A percentile compares a stretch with the other conserved stretches of the same genome.
Evolutionary conservation across 2,888 invertebrate species (phyloP).

Genomic region (Meghimatium bilineatum): DNA sequence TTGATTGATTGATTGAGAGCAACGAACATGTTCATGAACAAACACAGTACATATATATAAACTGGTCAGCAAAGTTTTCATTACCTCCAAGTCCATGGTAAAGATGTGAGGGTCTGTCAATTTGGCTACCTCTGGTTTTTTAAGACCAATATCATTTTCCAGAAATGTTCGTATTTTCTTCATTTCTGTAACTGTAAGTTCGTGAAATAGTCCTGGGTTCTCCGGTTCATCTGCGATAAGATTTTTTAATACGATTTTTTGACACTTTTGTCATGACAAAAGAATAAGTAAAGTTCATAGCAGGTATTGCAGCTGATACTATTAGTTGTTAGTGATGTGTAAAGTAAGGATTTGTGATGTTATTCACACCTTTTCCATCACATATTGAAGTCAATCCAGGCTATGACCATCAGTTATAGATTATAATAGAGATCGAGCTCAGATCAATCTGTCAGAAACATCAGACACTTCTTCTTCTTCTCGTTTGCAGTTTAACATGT

Average conservation of each 20-base stretch:
- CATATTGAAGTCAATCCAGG: no score
- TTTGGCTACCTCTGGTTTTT: constrained; percentile 9
- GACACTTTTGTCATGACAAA: no score
- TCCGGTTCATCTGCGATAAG: constrained; percentile 21
- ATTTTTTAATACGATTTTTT: background rate
- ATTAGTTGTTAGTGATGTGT: no score
- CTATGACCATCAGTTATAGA: no score
- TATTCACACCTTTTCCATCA: no score
- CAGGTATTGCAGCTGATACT: background rate
- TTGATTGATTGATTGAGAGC: no score
- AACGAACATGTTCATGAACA: no score
- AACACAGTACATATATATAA: background rate
- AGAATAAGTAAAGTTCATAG: background rate
- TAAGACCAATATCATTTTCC: constrained; percentile 8
- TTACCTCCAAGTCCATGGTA: constrained; percentile 36
- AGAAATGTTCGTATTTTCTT: constrained; percentile 28
- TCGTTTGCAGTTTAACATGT: no score
- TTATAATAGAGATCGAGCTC: no score
- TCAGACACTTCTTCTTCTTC: no score
- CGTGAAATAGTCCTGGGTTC: constrained; percentile 39
- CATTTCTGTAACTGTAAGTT: constrained; percentile 29
- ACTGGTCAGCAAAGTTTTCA: background rate
- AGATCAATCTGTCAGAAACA: no score
- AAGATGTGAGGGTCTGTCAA: constrained; percentile 26
- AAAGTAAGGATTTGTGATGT: no score